Percentiles rank a stretch among this genome's conserved stretches.
Conservation (phyloP, 2,888 invertebrate species). For the Harpagoxenus sublaevis region DNA sequence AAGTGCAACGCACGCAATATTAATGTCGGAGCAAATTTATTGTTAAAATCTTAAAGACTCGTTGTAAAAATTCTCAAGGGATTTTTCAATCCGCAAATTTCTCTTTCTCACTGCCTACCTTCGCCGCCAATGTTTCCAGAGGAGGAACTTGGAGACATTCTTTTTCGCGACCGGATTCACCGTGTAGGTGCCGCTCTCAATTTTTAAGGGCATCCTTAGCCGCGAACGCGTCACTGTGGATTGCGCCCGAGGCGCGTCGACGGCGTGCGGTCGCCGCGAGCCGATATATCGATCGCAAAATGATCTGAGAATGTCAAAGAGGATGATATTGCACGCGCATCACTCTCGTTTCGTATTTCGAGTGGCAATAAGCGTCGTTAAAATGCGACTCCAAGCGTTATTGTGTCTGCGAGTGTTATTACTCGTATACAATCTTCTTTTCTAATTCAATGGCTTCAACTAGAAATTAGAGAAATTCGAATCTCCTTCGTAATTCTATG, state of each 20-base stretch:
- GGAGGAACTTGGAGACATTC: constrained; percentile 81
- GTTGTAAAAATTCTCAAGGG: neutral
- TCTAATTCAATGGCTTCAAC: neutral
- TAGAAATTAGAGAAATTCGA: neutral
- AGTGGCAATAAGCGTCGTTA: constrained; percentile 20
- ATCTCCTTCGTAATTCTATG: constrained; percentile 1
- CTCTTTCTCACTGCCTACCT: constrained; percentile 76
- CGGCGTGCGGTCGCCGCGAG: constrained; percentile 21
- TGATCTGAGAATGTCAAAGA: constrained; percentile 47
- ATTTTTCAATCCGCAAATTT: constrained; percentile 19
- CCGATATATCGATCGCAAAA: constrained; percentile 54
- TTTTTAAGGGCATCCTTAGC: constrained; percentile 83
- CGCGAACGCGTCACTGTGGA: constrained; percentile 57
- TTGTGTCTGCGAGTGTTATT: constrained; percentile 1
- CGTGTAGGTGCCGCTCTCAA: constrained; percentile 84
- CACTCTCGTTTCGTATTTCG: constrained; percentile 49
- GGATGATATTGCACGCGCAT: constrained; percentile 54
- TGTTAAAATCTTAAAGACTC: neutral
- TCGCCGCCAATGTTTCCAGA: constrained; percentile 85
- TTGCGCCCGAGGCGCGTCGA: constrained; percentile 46
- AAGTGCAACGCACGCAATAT: constrained; percentile 1
- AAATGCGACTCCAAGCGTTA: constrained; percentile 7
- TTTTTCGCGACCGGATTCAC: constrained; percentile 82
- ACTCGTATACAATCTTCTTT: neutral
- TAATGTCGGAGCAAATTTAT: neutral